phyloP scores from a whole-genome alignment of 1,140 invertebrate genomes.

The Anthonomus grandis region DNA sequence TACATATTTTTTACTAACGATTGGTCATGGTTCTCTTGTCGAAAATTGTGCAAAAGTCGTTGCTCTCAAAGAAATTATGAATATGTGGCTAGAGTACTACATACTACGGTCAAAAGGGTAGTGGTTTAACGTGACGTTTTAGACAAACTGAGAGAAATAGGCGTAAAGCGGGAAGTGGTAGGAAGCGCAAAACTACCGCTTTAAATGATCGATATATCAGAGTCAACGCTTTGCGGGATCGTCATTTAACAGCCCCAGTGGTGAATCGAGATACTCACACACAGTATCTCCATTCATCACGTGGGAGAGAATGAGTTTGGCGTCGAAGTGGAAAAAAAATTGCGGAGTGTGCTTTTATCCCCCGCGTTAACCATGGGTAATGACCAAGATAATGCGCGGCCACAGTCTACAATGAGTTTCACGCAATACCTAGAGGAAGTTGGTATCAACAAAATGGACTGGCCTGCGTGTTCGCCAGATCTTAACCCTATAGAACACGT shows the following conservation, averaged over 20 bases:
- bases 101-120: not conserved
- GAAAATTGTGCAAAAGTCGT: no score
- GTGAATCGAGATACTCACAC: no score
- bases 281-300: no score
- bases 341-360: no score
- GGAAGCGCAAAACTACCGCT: not conserved
- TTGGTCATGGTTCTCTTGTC: no score
- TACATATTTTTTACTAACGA: no score
- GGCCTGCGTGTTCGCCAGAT: conserved; percentile 8
- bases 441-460: conserved; percentile 1
- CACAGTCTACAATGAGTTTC: not conserved
- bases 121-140: no score
- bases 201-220: not conserved
- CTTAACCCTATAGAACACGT: conserved; percentile 12
- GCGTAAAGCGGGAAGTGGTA: not conserved
- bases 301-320: no score
- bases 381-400: conserved; percentile 4
- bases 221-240: no score
- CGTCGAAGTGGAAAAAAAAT: no score
- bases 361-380: no score
- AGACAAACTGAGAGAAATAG: not conserved
- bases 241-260: not conserved
- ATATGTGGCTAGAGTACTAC: not conserved
- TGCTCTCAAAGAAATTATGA: not conserved
- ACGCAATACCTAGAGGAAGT: conserved; percentile 1